These are phyloP conservation scores for Invenusta paracnida DNA, from an alignment of 2,888 invertebrate species.

Conservation along the genomic window DNA sequence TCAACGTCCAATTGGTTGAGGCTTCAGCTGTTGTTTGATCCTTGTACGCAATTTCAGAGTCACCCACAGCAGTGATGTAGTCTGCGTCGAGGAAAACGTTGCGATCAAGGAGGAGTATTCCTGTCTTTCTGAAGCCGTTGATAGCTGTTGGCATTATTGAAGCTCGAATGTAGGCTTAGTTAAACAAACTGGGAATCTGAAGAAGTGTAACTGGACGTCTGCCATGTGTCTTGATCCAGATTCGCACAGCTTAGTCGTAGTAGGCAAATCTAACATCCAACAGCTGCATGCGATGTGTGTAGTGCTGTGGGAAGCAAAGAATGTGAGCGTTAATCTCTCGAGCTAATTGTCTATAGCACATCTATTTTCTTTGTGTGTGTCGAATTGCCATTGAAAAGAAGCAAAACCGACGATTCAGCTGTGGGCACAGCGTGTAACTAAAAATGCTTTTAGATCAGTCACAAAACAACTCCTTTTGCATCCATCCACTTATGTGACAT, in stretches of 20 bases:
- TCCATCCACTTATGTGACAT: neutral
- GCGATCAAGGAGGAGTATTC: conserved; percentile 11
- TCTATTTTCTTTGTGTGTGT: neutral
- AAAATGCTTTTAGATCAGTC: conserved; percentile 5
- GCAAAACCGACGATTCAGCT: conserved; percentile 9
- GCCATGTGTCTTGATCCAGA: neutral
- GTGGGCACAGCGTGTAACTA: neutral
- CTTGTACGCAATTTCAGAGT: too few species aligned
- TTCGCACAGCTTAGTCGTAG: conserved; percentile 3
- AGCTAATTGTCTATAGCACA: neutral
- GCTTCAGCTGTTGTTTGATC: conserved; percentile 1
- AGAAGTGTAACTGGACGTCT: neutral
- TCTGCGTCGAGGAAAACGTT: neutral
- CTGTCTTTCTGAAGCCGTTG: conserved; percentile 23
- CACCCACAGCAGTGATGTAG: neutral
- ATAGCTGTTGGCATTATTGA: conserved; percentile 19
- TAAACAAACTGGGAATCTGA: neutral
- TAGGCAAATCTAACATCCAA: neutral
- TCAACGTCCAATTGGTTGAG: neutral
- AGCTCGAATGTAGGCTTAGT: neutral
- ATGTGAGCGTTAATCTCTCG: neutral
- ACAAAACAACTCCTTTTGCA: neutral
- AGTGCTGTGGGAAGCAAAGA: conserved; percentile 16
- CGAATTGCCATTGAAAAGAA: neutral
- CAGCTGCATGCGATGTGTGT: neutral